phyloP scores from a whole-genome alignment of 2,797 vertebrate genomes.

The Momotus momota region DNA sequence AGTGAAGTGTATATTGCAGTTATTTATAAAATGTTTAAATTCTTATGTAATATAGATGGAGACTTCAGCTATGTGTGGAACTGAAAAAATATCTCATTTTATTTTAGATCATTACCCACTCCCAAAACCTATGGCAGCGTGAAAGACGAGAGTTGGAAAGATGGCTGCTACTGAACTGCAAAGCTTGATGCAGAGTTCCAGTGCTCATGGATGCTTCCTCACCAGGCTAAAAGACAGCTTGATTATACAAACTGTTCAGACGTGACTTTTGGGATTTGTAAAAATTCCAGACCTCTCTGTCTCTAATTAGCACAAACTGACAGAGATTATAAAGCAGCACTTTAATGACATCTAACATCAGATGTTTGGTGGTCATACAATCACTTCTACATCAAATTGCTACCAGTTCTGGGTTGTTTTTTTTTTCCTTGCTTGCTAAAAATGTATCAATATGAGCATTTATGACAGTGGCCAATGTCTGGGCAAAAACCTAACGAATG shows the following conservation, averaged over 20 bases:
- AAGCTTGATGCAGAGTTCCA: constrained; percentile 44
- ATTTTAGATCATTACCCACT: constrained; percentile 90
- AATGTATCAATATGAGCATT: constrained; percentile 72
- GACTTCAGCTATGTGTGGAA: neutral
- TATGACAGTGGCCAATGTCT: constrained; percentile 73
- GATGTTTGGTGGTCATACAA: constrained; percentile 84
- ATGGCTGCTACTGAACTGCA: constrained; percentile 93
- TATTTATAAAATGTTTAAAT: neutral
- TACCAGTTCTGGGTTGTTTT: constrained; percentile 53
- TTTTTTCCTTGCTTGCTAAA: constrained; percentile 72
- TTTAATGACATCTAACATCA: constrained; percentile 90
- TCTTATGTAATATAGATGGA: neutral
- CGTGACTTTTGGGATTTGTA: constrained; percentile 77
- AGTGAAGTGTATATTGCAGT: neutral
- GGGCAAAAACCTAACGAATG: constrained; percentile 81
- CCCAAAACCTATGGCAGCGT: constrained; percentile 87
- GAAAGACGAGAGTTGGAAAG: constrained; percentile 97
- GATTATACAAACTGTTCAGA: constrained; percentile 80
- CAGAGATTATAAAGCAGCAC: constrained; percentile 90
- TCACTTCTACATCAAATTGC: constrained; percentile 77
- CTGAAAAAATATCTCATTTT: constrained; percentile 48
- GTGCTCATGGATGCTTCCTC: constrained; percentile 74
- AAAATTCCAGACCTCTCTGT: constrained; percentile 81
- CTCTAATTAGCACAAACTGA: constrained; percentile 84
- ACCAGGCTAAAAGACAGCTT: constrained; percentile 74